These are phyloP conservation scores for Phalera bucephala DNA, from an alignment of 2,888 invertebrate genomes.

Conservation along the genomic window DNA sequence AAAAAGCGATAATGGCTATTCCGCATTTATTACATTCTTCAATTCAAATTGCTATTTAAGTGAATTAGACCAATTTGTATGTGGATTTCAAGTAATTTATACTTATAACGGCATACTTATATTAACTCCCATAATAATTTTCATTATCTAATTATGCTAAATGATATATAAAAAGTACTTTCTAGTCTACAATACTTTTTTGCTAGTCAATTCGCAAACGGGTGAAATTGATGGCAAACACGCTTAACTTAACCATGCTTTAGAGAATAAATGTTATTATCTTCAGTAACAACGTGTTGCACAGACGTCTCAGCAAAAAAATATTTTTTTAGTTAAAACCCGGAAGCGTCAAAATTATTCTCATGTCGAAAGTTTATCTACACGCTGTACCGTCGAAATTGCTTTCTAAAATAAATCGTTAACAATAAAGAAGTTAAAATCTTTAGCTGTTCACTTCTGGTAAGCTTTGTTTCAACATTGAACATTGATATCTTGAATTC, in stretches of 20 bases:
- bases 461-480: not conserved
- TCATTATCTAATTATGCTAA: slow-evolving; percentile 7
- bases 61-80: slow-evolving; percentile 2
- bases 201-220: slow-evolving; percentile 10
- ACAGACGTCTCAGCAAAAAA: slow-evolving; percentile 33
- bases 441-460: slow-evolving; percentile 13
- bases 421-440: slow-evolving; percentile 36
- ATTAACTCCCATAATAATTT: slow-evolving; percentile 1
- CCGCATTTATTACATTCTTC: slow-evolving; percentile 8
- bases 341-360: slow-evolving; percentile 48
- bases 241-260: slow-evolving; percentile 18
- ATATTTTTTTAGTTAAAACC: slow-evolving; percentile 42
- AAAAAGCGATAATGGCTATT: slow-evolving; percentile 13
- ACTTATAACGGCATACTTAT: not conserved
- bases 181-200: slow-evolving; percentile 13
- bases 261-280: slow-evolving; percentile 45
- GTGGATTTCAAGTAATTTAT: slow-evolving; percentile 5
- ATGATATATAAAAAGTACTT: slow-evolving; percentile 11
- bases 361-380: slow-evolving; percentile 38
- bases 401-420: slow-evolving; percentile 48
- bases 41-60: slow-evolving; percentile 1
- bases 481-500: not conserved
- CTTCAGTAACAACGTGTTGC: slow-evolving; percentile 25
- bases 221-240: slow-evolving; percentile 20
- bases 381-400: slow-evolving; percentile 41